These are phyloP conservation scores for Archips xylosteana DNA, from an alignment of 2,888 invertebrate species.

Conservation along the genomic window DNA sequence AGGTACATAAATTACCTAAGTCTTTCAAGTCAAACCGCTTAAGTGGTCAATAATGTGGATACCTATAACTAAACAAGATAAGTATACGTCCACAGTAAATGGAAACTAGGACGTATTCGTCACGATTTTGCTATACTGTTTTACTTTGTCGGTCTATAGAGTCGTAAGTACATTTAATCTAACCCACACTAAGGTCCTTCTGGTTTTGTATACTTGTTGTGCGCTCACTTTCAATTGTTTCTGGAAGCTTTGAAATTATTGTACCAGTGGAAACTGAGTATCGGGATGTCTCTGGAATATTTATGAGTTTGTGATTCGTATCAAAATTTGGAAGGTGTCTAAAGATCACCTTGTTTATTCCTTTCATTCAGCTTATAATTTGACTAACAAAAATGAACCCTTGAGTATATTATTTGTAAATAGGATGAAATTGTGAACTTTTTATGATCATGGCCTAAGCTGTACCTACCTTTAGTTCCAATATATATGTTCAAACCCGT, in stretches of 20 bases:
- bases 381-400: too few species aligned
- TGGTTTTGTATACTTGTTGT: not conserved
- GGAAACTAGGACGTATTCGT: constrained; percentile 47
- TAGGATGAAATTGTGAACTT: not conserved
- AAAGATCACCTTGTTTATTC: too few species aligned
- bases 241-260: constrained; percentile 6
- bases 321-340: too few species aligned
- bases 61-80: not conserved
- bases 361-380: too few species aligned
- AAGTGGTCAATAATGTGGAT: constrained; percentile 28
- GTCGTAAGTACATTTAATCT: not conserved
- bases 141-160: constrained; percentile 17
- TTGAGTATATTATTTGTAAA: too few species aligned
- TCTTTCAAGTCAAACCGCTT: constrained; percentile 27
- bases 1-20: not conserved
- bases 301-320: too few species aligned
- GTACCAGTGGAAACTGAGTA: not conserved
- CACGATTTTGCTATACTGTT: constrained; percentile 45
- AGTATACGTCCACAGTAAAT: constrained; percentile 7
- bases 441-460: not conserved
- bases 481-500: not conserved
- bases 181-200: not conserved
- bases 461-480: not conserved
- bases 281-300: not conserved
- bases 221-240: constrained; percentile 39